These are phyloP conservation scores for Ctenodactylus gundi DNA, from an alignment of 2,113 vertebrate species.

Conservation along the genomic window DNA sequence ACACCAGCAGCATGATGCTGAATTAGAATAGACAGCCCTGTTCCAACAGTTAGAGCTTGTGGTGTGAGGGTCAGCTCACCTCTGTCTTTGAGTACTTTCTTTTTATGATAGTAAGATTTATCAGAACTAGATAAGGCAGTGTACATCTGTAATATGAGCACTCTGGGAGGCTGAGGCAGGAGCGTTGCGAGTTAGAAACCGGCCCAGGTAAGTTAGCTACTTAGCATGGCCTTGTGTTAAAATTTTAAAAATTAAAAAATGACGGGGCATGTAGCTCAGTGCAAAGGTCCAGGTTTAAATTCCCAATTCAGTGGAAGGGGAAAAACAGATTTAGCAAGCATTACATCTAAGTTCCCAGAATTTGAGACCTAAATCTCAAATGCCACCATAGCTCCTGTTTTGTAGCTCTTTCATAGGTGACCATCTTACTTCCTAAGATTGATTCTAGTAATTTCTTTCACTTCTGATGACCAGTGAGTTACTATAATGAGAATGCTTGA, in stretches of 20 bases:
- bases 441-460: background rate
- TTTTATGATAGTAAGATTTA: background rate
- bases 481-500: background rate
- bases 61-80: background rate
- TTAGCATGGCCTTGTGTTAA: background rate
- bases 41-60: background rate
- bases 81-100: background rate
- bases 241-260: background rate
- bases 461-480: background rate
- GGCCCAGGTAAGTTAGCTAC: background rate
- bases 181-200: background rate
- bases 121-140: background rate
- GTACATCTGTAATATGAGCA: background rate
- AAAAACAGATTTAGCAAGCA: background rate
- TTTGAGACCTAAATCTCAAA: background rate
- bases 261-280: background rate
- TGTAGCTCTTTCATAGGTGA: background rate
- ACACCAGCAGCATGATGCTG: fast-evolving
- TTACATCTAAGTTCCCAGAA: background rate
- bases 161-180: background rate
- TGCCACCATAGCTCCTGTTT: fast-evolving
- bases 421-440: background rate
- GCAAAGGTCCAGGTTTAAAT: background rate
- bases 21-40: background rate
- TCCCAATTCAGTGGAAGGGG: too few species aligned